These are phyloP conservation scores for Podabrus alpinus DNA, from an alignment of 2,888 invertebrate species.

Conservation along the genomic window DNA sequence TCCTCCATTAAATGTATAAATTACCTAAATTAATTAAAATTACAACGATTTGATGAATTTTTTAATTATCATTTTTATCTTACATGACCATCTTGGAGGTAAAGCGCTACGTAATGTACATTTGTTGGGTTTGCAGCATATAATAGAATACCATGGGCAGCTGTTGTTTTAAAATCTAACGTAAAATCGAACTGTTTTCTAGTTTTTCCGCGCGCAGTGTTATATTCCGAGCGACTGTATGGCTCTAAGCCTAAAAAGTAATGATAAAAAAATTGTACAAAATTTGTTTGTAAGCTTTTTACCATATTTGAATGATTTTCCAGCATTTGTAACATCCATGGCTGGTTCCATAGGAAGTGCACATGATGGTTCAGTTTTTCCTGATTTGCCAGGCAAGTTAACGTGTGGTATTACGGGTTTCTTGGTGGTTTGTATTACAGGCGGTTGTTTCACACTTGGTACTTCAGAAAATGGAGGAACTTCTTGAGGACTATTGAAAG, in stretches of 20 bases:
- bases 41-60: background rate
- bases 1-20: constrained; percentile 75
- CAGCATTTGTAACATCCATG: constrained; percentile 57
- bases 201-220: constrained; percentile 60
- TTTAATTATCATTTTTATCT: constrained; percentile 33
- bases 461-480: background rate
- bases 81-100: constrained; percentile 75
- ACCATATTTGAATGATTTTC: constrained; percentile 68
- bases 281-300: constrained; percentile 38
- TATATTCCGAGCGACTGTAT: constrained; percentile 75
- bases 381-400: constrained; percentile 43
- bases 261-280: background rate
- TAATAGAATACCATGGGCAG: constrained; percentile 80
- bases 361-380: constrained; percentile 54
- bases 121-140: constrained; percentile 69
- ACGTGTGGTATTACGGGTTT: constrained; percentile 44
- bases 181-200: constrained; percentile 74
- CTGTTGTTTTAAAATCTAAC: constrained; percentile 77
- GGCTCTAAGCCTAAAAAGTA: constrained; percentile 64
- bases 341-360: constrained; percentile 61
- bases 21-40: constrained; percentile 56
- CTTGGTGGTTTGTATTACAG: constrained; percentile 29
- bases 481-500: background rate
- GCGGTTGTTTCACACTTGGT: background rate
- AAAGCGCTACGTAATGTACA: constrained; percentile 74